Evolutionary conservation across 2,888 invertebrate species (phyloP).

Genomic region (Myopa testacea): DNA sequence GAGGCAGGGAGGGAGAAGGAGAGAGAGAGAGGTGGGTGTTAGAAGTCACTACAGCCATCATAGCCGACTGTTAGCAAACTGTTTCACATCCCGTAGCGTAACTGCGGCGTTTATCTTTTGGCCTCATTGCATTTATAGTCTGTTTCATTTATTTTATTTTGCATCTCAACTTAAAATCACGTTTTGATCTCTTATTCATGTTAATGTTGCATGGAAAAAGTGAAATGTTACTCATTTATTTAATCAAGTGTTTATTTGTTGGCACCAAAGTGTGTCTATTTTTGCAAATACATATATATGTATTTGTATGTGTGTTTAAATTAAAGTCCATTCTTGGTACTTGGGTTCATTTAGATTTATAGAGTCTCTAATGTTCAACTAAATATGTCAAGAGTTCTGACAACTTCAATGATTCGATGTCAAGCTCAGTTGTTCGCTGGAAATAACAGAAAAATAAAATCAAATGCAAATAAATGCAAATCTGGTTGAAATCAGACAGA

Average conservation of each 20-base stretch:
- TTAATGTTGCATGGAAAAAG: background rate
- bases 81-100: too few relatives aligned
- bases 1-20: background rate
- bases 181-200: constrained; percentile 17
- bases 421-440: background rate
- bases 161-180: constrained; percentile 1
- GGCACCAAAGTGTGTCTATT: background rate
- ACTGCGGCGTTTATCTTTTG: too few relatives aligned
- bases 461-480: too few relatives aligned
- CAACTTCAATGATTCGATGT: background rate
- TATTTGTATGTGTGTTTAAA: background rate
- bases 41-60: too few relatives aligned
- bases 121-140: too few relatives aligned
- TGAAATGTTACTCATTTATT: background rate
- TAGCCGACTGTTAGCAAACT: too few relatives aligned
- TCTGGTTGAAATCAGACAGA: too few relatives aligned
- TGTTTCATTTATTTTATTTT: too few relatives aligned
- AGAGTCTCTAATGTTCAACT: too few relatives aligned
- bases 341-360: background rate
- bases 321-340: background rate
- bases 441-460: background rate
- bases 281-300: background rate
- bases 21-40: too few relatives aligned
- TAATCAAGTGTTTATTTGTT: background rate
- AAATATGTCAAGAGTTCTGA: background rate